These are phyloP conservation scores for zebrafish (Danio rerio) DNA, from an alignment of 2,113 vertebrate genomes.

Conservation along the genomic window DNA sequence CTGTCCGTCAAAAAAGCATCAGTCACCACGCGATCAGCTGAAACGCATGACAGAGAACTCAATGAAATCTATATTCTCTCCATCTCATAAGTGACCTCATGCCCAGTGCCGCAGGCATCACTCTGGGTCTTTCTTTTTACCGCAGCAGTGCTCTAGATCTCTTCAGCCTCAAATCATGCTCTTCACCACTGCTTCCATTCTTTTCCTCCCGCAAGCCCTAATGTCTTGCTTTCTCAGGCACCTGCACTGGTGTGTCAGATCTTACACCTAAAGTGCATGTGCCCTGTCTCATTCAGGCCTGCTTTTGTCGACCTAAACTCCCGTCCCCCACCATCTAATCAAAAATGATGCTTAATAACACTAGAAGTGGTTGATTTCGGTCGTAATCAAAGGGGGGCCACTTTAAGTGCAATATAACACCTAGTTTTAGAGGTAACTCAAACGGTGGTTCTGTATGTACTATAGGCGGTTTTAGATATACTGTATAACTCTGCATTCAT, in stretches of 20 bases:
- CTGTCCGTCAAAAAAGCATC: neutral
- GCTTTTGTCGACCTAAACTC: neutral
- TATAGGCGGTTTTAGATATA: too few species aligned
- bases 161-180: neutral
- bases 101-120: neutral
- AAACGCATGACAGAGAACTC: constrained; percentile 2
- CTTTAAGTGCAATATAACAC: too few species aligned
- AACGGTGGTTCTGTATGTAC: too few species aligned
- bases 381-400: too few species aligned
- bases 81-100: neutral
- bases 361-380: too few species aligned
- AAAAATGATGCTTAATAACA: too few species aligned
- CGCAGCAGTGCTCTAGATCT: too few species aligned
- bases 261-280: neutral
- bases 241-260: neutral
- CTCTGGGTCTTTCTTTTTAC: neutral
- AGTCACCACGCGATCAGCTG: constrained; percentile 7
- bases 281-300: neutral
- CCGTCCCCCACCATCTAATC: neutral
- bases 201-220: neutral
- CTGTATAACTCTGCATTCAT: too few species aligned
- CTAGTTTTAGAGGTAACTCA: too few species aligned
- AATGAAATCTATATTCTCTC: constrained; percentile 28
- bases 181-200: neutral
- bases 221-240: constrained; percentile 36